These are phyloP conservation scores for Pristionchus entomophagus DNA, from an alignment of 2,888 invertebrate genomes.

Conservation along the genomic window DNA sequence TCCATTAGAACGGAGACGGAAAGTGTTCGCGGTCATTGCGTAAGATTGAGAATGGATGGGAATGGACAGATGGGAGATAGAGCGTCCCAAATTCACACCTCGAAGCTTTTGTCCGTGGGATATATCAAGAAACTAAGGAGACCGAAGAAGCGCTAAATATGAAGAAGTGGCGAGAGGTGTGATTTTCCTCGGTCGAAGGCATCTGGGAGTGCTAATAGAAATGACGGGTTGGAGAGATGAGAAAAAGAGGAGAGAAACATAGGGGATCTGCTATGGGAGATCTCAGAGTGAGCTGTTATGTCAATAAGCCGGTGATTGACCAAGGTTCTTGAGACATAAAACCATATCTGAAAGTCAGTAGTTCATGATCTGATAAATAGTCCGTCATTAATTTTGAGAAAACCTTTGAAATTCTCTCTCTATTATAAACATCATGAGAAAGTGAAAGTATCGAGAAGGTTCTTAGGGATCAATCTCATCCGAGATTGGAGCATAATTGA, in stretches of 20 bases:
- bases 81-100: not conserved
- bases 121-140: too few species aligned
- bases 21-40: not conserved
- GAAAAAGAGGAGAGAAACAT: slow-evolving; percentile 51
- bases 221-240: slow-evolving; percentile 41
- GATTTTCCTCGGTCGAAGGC: not conserved
- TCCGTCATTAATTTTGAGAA: too few species aligned
- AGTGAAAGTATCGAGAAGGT: not conserved
- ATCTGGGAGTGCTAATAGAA: slow-evolving; percentile 7
- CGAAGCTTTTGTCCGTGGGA: not conserved
- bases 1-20: slow-evolving; percentile 8
- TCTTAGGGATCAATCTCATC: not conserved
- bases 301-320: not conserved
- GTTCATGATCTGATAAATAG: not conserved
- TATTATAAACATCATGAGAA: not conserved
- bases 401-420: not conserved
- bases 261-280: not conserved
- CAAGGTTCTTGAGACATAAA: not conserved
- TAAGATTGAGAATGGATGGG: slow-evolving; percentile 11
- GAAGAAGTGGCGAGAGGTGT: not conserved
- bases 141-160: not conserved
- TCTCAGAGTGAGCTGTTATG: not conserved
- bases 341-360: not conserved
- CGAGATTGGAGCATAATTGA: slow-evolving; percentile 6
- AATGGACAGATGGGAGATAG: not conserved